Conservation (phyloP, 2,888 invertebrate species). For the Chaetoderma sp. region DNA sequence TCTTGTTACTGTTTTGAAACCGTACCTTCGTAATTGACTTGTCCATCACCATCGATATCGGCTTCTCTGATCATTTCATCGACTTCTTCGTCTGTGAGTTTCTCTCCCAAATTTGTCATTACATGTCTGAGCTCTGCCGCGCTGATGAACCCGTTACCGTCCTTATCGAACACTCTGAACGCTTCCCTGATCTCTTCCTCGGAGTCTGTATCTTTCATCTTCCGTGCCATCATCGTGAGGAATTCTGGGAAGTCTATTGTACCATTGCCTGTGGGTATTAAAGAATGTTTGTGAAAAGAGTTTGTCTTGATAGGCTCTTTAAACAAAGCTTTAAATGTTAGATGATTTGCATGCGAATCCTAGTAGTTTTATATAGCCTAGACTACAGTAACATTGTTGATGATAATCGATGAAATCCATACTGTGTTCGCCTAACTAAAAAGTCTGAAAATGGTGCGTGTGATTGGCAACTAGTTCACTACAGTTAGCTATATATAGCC, state of each 20-base stretch:
- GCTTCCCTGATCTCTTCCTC: constrained; percentile 99
- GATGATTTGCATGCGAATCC: too few relatives aligned
- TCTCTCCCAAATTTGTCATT: constrained; percentile 99
- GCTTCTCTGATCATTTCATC: constrained; percentile 99
- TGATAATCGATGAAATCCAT: too few relatives aligned
- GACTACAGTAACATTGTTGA: too few relatives aligned
- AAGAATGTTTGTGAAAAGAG: too few relatives aligned
- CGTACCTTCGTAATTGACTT: constrained; percentile 93
- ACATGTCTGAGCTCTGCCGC: constrained; percentile 98
- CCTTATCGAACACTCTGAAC: constrained; percentile 98
- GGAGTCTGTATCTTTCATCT: constrained; percentile 99
- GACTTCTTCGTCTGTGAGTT: constrained; percentile 98
- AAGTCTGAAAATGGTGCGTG: too few relatives aligned
- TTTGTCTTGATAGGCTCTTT: too few relatives aligned
- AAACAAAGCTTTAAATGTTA: too few relatives aligned
- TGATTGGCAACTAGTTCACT: too few relatives aligned
- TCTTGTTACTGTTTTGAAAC: not conserved
- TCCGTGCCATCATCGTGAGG: constrained; percentile 99
- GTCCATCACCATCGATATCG: constrained; percentile 98
- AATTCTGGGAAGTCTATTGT: constrained; percentile 99
- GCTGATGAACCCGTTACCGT: constrained; percentile 99
- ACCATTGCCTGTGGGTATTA: constrained; percentile 84
- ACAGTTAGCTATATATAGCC: too few relatives aligned
- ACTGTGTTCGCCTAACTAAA: too few relatives aligned
- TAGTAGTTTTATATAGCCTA: not conserved